Evolutionary conservation across 2,797 vertebrate species (phyloP).

Genomic region (Glossophaga mutica): DNA sequence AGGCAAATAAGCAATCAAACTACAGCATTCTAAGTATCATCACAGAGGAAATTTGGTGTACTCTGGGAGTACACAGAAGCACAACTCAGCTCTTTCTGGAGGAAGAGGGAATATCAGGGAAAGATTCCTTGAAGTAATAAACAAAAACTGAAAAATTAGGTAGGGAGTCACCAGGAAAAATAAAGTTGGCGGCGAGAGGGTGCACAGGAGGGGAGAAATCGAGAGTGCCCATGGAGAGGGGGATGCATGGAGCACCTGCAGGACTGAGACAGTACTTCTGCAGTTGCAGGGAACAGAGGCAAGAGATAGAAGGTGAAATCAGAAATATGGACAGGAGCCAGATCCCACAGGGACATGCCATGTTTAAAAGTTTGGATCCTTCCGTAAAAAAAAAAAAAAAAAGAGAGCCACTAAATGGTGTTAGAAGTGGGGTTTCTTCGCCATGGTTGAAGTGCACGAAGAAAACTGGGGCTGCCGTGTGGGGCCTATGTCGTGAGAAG

Average conservation of each 20-base stretch:
- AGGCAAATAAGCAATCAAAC: not conserved
- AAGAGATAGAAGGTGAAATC: not conserved
- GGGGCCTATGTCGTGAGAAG: not conserved
- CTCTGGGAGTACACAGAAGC: not conserved
- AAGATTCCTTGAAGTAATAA: not conserved
- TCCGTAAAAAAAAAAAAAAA: not conserved
- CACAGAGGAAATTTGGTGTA: not conserved
- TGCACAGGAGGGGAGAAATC: not conserved
- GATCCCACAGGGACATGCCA: not conserved
- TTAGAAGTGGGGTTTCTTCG: not conserved
- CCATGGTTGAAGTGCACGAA: not conserved
- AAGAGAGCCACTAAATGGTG: not conserved
- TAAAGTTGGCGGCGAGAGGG: not conserved
- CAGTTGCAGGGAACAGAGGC: not conserved
- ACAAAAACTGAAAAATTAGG: not conserved
- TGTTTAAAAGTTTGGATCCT: not conserved
- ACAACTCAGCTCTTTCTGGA: not conserved
- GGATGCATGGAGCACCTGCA: not conserved
- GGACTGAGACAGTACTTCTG: not conserved
- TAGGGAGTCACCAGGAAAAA: not conserved
- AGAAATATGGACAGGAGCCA: not conserved
- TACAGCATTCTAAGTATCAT: not conserved
- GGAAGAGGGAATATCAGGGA: not conserved
- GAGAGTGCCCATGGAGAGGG: not conserved
- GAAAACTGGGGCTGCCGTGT: not conserved